Percentiles rank a stretch among this genome's conserved stretches.
phyloP scores from a whole-genome alignment of 2,888 invertebrate genomes.

The Drosophila dives region DNA sequence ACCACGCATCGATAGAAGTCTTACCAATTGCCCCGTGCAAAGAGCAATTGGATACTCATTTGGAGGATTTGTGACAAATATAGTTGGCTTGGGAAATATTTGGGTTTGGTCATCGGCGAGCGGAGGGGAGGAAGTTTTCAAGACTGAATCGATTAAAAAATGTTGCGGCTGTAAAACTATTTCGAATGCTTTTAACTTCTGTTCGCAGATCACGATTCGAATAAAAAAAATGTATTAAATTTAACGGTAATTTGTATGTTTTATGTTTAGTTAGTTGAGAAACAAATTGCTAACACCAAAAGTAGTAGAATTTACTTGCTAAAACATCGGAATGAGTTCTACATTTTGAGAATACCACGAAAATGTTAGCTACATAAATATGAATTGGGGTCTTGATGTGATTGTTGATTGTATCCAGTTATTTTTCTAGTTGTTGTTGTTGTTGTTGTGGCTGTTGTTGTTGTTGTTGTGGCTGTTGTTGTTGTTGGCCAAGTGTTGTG shows the following conservation, averaged over 20 bases:
- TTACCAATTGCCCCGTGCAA: no score
- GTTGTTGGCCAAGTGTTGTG: conserved; percentile 4
- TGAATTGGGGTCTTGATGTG: conserved; percentile 16
- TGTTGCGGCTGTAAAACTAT: conserved; percentile 1
- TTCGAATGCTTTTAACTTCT: background rate
- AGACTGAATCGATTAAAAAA: background rate
- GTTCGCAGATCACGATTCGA: background rate
- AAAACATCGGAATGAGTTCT: conserved; percentile 1
- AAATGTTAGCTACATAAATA: conserved; percentile 13
- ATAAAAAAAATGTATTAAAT: background rate
- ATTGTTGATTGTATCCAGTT: conserved; percentile 13
- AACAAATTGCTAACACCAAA: conserved; percentile 30
- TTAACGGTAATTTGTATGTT: background rate
- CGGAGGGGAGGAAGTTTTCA: background rate
- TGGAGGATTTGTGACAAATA: background rate
- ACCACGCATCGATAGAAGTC: background rate
- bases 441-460: conserved; percentile 15
- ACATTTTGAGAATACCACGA: background rate
- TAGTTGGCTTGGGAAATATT: no score
- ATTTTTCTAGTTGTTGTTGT: conserved; percentile 16
- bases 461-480: conserved; percentile 15
- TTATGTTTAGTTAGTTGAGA: conserved; percentile 17
- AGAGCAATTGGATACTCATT: background rate
- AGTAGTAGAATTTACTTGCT: background rate
- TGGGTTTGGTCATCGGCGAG: background rate